These are phyloP conservation scores for Enteromius viviparus DNA, from an alignment of 2,797 vertebrate species.

Conservation along the genomic window DNA sequence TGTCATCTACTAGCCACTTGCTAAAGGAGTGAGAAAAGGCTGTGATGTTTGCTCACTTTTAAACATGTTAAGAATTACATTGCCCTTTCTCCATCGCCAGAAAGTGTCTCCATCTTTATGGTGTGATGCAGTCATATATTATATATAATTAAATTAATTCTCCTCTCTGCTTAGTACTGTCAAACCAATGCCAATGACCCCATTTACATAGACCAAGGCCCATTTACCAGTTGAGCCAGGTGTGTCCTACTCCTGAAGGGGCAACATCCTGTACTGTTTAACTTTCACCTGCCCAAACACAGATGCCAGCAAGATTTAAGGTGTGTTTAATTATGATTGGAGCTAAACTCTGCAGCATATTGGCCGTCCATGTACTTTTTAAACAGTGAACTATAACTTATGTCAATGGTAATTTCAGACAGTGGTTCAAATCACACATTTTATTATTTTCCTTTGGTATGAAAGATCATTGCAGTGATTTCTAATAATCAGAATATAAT, in stretches of 20 bases:
- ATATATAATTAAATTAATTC: not conserved
- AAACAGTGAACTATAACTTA: not conserved
- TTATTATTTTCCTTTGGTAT: not conserved
- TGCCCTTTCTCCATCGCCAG: not conserved
- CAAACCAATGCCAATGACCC: not conserved
- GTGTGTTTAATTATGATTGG: slow-evolving; percentile 7
- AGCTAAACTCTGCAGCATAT: not conserved
- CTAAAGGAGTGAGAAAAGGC: not conserved
- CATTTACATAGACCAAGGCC: not conserved
- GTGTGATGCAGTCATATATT: not conserved
- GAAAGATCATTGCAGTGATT: not conserved
- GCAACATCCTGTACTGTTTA: not conserved
- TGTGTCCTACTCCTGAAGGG: not conserved
- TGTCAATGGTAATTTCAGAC: not conserved
- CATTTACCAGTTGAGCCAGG: not conserved
- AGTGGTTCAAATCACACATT: not conserved
- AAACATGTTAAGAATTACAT: not conserved
- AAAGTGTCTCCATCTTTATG: not conserved
- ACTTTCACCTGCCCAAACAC: not conserved
- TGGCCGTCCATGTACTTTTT: not conserved
- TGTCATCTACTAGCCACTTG: slow-evolving; percentile 11
- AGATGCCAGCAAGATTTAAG: not conserved
- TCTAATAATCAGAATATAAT: not conserved
- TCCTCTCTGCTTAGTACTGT: not conserved
- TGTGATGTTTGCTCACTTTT: slow-evolving; percentile 1